Conservation (phyloP, 1,140 invertebrate species). For the Pachypeltis micranthus region DNA sequence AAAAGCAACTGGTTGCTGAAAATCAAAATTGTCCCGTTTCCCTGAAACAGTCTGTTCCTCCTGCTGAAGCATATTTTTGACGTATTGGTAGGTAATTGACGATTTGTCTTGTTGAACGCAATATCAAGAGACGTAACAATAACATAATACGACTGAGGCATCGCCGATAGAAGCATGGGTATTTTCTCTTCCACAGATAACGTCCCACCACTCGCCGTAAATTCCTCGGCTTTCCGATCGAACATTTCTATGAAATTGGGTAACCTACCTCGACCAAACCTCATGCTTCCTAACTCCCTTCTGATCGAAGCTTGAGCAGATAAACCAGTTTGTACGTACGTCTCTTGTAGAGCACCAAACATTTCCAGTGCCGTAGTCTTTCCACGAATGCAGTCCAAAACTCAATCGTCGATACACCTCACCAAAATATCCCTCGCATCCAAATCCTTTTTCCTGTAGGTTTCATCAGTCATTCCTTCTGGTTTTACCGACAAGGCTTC, state of each 20-base stretch:
- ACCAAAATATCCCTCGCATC: not conserved
- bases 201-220: not conserved
- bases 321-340: not conserved
- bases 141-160: not conserved
- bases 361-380: not conserved
- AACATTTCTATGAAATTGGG: not conserved
- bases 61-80: not conserved
- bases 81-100: not conserved
- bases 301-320: not conserved
- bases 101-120: not conserved
- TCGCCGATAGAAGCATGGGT: not conserved
- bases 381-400: not conserved
- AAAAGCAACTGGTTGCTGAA: not conserved
- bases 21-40: not conserved
- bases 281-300: not conserved
- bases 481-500: not conserved
- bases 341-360: not conserved
- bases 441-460: not conserved
- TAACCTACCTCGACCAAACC: not conserved
- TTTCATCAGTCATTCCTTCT: not conserved
- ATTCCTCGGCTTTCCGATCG: not conserved
- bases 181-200: not conserved
- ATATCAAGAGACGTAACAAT: not conserved
- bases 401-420: not conserved
- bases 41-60: not conserved